Evolutionary conservation across 2,888 invertebrate genomes (phyloP).

Genomic region (Sphaeridia pumilis): DNA sequence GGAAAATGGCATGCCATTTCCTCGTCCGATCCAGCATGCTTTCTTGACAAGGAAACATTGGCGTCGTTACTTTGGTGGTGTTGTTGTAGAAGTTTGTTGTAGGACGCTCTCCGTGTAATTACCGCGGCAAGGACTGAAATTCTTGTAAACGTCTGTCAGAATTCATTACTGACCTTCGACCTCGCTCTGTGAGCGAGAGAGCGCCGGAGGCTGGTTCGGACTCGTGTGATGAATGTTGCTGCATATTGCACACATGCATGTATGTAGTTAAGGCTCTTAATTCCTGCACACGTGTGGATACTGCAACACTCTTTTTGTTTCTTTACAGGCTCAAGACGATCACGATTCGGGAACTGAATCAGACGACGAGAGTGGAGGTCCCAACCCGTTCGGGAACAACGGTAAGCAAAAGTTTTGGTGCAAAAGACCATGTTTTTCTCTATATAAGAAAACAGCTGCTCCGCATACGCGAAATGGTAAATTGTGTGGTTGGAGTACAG

Average conservation of each 20-base stretch:
- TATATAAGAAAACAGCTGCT: too few species aligned
- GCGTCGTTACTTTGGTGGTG: too few species aligned
- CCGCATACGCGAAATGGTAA: too few species aligned
- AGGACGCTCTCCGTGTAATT: too few species aligned
- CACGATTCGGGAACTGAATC: constrained; percentile 91
- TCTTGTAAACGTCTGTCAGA: neutral
- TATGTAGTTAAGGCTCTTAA: neutral
- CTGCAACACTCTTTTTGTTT: constrained; percentile 37
- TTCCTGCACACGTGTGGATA: neutral
- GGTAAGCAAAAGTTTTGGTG: constrained; percentile 30
- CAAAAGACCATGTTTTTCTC: too few species aligned
- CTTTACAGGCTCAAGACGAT: constrained; percentile 67
- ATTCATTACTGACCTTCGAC: neutral
- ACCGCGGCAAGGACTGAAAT: too few species aligned
- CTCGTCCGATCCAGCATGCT: too few species aligned
- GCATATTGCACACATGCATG: neutral
- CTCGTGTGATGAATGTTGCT: neutral
- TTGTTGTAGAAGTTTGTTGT: too few species aligned
- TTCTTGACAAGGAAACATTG: too few species aligned
- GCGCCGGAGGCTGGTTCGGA: neutral
- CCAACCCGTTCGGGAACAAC: constrained; percentile 30
- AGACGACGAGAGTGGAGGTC: constrained; percentile 60
- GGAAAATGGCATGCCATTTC: too few species aligned
- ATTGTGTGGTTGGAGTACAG: too few species aligned
- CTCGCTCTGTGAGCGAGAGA: neutral